Conservation (phyloP, 2,797 vertebrate genomes). For the Chelidonichthys spinosus region DNA sequence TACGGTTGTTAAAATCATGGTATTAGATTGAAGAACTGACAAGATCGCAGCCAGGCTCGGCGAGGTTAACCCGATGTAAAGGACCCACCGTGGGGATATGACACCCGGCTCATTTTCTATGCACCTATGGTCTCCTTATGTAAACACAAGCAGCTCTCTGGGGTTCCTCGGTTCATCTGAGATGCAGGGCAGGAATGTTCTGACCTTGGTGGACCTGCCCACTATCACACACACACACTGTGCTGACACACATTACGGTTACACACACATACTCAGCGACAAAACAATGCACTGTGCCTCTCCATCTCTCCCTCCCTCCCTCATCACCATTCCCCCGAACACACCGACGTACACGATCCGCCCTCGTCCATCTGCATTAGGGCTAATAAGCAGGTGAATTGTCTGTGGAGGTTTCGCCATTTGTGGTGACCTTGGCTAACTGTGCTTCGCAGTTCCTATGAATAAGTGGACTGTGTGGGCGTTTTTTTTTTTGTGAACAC, state of each 20-base stretch:
- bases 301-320: conserved; percentile 58
- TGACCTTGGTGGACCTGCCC: conserved; percentile 73
- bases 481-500: conserved; percentile 47
- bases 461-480: conserved; percentile 50
- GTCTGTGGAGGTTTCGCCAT: conserved; percentile 67
- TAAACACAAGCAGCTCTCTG: conserved; percentile 55
- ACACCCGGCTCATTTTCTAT: conserved; percentile 43
- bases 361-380: conserved; percentile 70
- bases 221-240: conserved; percentile 20
- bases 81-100: not conserved
- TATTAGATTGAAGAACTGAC: conserved; percentile 38
- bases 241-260: conserved; percentile 32
- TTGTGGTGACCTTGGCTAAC: conserved; percentile 74
- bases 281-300: conserved; percentile 29
- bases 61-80: conserved; percentile 38
- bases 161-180: conserved; percentile 62
- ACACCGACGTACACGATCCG: conserved; percentile 30
- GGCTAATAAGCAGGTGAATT: conserved; percentile 76
- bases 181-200: conserved; percentile 58
- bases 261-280: conserved; percentile 44
- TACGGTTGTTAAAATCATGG: conserved; percentile 49
- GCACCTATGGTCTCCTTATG: conserved; percentile 30
- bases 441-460: conserved; percentile 44
- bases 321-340: conserved; percentile 37
- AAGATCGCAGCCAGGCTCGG: not conserved